phyloP scores from a whole-genome alignment of 2,888 invertebrate genomes.

The Sphaeridia pumilis region DNA sequence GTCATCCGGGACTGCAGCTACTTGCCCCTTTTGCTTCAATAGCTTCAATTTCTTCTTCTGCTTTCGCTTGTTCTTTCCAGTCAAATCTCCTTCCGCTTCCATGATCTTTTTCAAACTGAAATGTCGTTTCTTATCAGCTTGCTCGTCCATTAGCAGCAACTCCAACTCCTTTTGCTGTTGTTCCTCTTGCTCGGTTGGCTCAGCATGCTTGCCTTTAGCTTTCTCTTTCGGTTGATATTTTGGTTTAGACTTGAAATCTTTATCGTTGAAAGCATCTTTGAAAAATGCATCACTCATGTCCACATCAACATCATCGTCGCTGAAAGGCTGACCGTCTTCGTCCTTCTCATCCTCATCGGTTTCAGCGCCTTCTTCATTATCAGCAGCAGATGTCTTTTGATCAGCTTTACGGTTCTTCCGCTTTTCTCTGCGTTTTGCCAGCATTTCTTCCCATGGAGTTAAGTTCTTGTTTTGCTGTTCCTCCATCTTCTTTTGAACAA shows the following conservation, averaged over 20 bases:
- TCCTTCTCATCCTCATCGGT: conserved; percentile 36
- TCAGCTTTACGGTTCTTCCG: conserved; percentile 50
- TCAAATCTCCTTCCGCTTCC: conserved; percentile 52
- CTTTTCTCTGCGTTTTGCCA: conserved; percentile 73
- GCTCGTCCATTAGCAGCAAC: conserved; percentile 53
- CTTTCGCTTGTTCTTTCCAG: conserved; percentile 45
- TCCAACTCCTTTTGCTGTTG: conserved; percentile 48
- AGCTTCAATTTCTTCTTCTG: conserved; percentile 40
- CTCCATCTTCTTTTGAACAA: conserved; percentile 53
- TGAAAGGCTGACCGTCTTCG: conserved; percentile 40
- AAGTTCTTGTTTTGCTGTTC: conserved; percentile 45
- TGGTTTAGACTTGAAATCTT: conserved; percentile 11
- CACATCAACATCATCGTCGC: conserved; percentile 55
- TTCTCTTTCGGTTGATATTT: conserved; percentile 28
- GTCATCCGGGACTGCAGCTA: conserved; percentile 42
- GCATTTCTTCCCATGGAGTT: conserved; percentile 71
- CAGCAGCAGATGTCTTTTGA: too few relatives aligned
- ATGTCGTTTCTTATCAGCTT: conserved; percentile 55
- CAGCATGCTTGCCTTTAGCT: conserved; percentile 17
- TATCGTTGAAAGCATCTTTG: conserved; percentile 51
- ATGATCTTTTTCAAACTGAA: conserved; percentile 72
- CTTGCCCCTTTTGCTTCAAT: conserved; percentile 36
- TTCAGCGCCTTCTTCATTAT: conserved; percentile 5
- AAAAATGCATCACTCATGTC: conserved; percentile 76
- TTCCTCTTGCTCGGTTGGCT: conserved; percentile 10